A percentile compares a stretch with the other conserved stretches of the same genome.
phyloP scores from a whole-genome alignment of 1,140 invertebrate genomes.

The Asbolus verrucosus region DNA sequence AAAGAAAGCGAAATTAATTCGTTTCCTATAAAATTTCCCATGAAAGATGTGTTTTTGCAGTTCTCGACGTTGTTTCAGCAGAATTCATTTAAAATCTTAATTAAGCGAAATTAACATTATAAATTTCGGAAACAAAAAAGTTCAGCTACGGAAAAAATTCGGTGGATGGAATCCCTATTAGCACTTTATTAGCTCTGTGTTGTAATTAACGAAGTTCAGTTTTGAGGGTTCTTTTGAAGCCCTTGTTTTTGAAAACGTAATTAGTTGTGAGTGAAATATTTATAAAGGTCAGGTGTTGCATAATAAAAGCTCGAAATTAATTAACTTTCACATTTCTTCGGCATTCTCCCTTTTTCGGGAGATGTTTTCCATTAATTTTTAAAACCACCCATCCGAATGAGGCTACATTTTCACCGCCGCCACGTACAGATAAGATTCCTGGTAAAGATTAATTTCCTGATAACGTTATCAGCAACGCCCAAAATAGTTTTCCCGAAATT shows the following conservation, averaged over 20 bases:
- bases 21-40: too few relatives aligned
- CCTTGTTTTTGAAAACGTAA: neutral
- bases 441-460: neutral
- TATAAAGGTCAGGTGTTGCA: slow-evolving; percentile 10
- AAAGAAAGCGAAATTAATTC: too few relatives aligned
- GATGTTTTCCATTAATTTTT: too few relatives aligned
- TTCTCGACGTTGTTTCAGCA: neutral
- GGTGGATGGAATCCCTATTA: too few relatives aligned
- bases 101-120: neutral
- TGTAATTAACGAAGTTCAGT: slow-evolving; percentile 1
- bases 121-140: neutral
- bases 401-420: too few relatives aligned
- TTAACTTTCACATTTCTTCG: neutral
- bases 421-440: neutral
- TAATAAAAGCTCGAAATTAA: slow-evolving; percentile 4
- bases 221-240: slow-evolving; percentile 1
- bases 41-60: too few relatives aligned
- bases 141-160: too few relatives aligned
- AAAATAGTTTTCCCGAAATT: too few relatives aligned
- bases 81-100: neutral
- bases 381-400: too few relatives aligned
- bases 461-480: neutral
- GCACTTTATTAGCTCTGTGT: neutral
- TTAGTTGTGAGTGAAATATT: neutral
- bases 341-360: too few relatives aligned